Percentiles rank a stretch among this genome's conserved stretches.
Evolutionary conservation across 2,888 invertebrate species (phyloP).

Genomic region (Choristoneura rosaceana): DNA sequence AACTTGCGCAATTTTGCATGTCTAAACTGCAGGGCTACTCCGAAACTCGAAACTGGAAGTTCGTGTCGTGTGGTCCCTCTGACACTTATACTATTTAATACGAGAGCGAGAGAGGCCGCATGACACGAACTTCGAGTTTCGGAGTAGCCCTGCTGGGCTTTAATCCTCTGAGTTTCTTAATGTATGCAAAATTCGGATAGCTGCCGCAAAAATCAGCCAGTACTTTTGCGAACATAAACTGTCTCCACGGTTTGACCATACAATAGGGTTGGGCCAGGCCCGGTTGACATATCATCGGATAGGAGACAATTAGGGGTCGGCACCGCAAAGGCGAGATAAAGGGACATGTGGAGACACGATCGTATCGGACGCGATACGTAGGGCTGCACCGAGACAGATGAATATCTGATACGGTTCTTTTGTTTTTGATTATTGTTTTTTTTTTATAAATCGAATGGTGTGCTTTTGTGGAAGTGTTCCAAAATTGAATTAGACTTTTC

Average conservation of each 20-base stretch:
- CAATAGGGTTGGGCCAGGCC: slow-evolving; percentile 29
- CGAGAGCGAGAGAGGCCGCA: no score
- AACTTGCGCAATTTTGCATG: no score
- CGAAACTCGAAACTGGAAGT: no score
- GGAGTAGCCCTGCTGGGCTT: no score
- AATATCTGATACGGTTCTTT: slow-evolving; percentile 30
- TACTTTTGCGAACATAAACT: slow-evolving; percentile 14
- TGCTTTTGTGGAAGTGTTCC: no score
- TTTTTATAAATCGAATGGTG: background rate
- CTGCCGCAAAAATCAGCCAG: background rate
- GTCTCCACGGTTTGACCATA: background rate
- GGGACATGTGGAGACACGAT: slow-evolving; percentile 76
- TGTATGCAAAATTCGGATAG: no score
- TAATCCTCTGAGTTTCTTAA: no score
- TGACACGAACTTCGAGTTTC: no score
- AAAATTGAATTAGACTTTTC: no score
- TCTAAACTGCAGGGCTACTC: no score
- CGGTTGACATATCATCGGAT: slow-evolving; percentile 54
- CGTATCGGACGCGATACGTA: slow-evolving; percentile 61
- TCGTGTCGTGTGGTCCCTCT: no score
- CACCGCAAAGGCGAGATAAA: slow-evolving; percentile 59
- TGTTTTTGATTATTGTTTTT: background rate
- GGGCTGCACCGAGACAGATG: slow-evolving; percentile 47
- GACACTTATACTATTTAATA: no score
- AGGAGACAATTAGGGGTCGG: slow-evolving; percentile 80